Conservation (phyloP, 2,113 vertebrate species). For the Pollachius pollachius region DNA sequence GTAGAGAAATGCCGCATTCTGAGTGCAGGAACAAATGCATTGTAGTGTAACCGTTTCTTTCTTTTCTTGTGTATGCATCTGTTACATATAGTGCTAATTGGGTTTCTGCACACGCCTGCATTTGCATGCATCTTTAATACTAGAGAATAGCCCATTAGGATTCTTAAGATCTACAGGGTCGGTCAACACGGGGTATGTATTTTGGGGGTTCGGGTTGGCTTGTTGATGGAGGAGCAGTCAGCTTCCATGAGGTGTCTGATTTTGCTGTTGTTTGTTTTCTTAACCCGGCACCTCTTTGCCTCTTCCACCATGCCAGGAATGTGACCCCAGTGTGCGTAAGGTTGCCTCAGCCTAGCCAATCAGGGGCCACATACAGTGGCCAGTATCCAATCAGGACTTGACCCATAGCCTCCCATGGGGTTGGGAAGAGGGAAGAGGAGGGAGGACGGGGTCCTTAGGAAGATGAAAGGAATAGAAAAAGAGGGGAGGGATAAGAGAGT, state of each 20-base stretch:
- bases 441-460: slow-evolving; percentile 37
- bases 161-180: too few species aligned
- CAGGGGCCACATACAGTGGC: slow-evolving; percentile 51
- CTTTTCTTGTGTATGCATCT: slow-evolving; percentile 34
- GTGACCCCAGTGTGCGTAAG: slow-evolving; percentile 41
- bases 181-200: not conserved
- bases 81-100: not conserved
- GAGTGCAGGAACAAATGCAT: too few species aligned
- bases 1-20: too few species aligned
- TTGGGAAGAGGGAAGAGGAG: slow-evolving; percentile 42
- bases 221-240: slow-evolving; percentile 32
- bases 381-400: slow-evolving; percentile 57
- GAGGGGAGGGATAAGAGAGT: slow-evolving; percentile 29
- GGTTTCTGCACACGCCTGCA: slow-evolving; percentile 22
- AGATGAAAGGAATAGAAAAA: slow-evolving; percentile 17
- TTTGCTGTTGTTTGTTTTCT: slow-evolving; percentile 48
- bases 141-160: slow-evolving; percentile 12
- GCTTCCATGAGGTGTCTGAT: slow-evolving; percentile 36
- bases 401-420: slow-evolving; percentile 31
- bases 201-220: slow-evolving; percentile 11
- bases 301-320: slow-evolving; percentile 40
- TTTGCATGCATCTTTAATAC: slow-evolving; percentile 28
- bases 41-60: too few species aligned
- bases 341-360: slow-evolving; percentile 46
- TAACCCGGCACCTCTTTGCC: slow-evolving; percentile 36